Evolutionary conservation across 2,797 vertebrate genomes (phyloP).

Genomic region (Pipistrellus nathusii): DNA sequence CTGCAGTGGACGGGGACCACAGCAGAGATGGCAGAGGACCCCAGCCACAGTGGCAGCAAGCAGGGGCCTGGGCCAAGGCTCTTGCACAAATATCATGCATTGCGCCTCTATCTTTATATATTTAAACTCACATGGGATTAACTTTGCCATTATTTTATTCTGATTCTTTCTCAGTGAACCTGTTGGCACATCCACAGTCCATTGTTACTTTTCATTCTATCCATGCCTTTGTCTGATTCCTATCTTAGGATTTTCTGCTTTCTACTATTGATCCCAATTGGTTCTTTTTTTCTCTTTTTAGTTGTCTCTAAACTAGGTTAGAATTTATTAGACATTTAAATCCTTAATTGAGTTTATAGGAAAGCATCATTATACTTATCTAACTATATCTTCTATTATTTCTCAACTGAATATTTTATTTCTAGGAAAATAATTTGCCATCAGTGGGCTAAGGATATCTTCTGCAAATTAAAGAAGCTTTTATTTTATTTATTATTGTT

Average conservation of each 20-base stretch:
- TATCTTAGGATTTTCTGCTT: neutral
- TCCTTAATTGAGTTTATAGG: slow-evolving; percentile 11
- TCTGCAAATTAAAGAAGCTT: neutral
- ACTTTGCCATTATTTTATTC: neutral
- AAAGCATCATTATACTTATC: neutral
- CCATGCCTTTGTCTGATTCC: neutral
- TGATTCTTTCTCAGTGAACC: neutral
- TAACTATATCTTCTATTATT: neutral
- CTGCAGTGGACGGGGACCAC: too few species aligned
- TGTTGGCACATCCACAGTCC: neutral
- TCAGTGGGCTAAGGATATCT: neutral
- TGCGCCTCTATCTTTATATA: neutral
- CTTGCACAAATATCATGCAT: too few species aligned
- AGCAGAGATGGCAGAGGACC: too few species aligned
- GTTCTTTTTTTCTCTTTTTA: slow-evolving; percentile 4
- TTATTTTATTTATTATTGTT: neutral
- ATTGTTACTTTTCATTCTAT: neutral
- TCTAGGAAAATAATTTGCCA: neutral
- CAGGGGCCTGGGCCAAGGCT: too few species aligned
- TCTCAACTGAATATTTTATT: neutral
- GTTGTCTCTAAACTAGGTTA: slow-evolving; percentile 19
- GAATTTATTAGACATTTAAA: slow-evolving; percentile 36
- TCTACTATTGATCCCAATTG: neutral
- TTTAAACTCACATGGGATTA: neutral
- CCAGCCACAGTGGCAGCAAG: too few species aligned